A percentile compares a stretch with the other conserved stretches of the same genome.
Evolutionary conservation across 2,113 vertebrate genomes (phyloP).

Genomic region (Tichodroma muraria): DNA sequence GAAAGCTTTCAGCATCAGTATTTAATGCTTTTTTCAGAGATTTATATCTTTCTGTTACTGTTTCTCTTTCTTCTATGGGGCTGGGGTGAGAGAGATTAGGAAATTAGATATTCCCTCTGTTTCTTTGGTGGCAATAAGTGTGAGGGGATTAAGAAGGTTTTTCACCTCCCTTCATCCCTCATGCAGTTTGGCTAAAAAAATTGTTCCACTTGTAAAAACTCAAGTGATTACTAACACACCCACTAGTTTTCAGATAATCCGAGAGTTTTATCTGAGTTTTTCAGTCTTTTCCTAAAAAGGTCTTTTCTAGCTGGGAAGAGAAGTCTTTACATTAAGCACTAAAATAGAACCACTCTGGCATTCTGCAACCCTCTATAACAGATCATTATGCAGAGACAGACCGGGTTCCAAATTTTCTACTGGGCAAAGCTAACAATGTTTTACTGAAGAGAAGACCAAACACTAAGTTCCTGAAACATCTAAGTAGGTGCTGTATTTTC

Average conservation of each 20-base stretch:
- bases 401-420: background rate
- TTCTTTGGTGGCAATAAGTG: background rate
- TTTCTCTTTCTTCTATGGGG: background rate
- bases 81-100: background rate
- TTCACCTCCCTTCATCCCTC: background rate
- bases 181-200: background rate
- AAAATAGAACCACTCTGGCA: slow-evolving; percentile 20
- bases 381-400: background rate
- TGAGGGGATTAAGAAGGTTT: background rate
- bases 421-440: background rate
- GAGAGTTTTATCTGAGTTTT: too few relatives aligned
- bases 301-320: background rate
- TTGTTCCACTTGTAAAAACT: slow-evolving; percentile 33
- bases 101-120: slow-evolving; percentile 16
- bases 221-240: background rate
- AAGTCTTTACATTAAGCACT: background rate
- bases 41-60: background rate
- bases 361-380: background rate
- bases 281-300: too few relatives aligned
- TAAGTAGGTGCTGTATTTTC: background rate
- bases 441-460: slow-evolving; percentile 12
- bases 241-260: slow-evolving; percentile 7
- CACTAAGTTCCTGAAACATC: background rate
- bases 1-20: background rate
- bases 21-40: background rate